phyloP scores from a whole-genome alignment of 1,140 invertebrate species.

The Drosophila ananassae region DNA sequence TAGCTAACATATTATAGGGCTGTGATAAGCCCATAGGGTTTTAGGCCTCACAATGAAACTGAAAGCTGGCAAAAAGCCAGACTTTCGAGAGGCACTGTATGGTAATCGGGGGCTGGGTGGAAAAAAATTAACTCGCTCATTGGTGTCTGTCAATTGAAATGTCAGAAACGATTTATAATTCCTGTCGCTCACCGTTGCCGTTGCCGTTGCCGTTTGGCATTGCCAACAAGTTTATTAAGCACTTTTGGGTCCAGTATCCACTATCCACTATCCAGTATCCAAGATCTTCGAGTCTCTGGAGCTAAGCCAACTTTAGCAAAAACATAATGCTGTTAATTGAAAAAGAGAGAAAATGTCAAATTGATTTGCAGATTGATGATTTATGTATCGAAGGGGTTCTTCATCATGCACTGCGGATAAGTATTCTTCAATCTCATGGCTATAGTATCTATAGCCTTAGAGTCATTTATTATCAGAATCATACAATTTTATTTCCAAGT shows the following conservation, averaged over 20 bases:
- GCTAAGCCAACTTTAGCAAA: slow-evolving; percentile 65
- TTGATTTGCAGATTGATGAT: slow-evolving; percentile 74
- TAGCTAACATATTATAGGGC: no score
- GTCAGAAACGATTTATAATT: slow-evolving; percentile 83
- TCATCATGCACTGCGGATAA: slow-evolving; percentile 21
- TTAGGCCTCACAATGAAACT: no score
- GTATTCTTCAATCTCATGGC: not conserved
- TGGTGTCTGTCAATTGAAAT: slow-evolving; percentile 83
- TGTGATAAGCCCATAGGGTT: no score
- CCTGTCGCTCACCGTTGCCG: slow-evolving; percentile 52
- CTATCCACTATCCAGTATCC: slow-evolving; percentile 8
- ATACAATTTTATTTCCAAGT: slow-evolving; percentile 24
- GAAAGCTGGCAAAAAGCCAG: slow-evolving; percentile 22
- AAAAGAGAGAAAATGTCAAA: slow-evolving; percentile 71
- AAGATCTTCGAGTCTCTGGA: slow-evolving; percentile 7
- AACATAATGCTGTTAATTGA: slow-evolving; percentile 82
- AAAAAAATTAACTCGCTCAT: slow-evolving; percentile 79
- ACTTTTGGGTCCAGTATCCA: slow-evolving; percentile 35
- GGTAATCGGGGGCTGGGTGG: slow-evolving; percentile 8
- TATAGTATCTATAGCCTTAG: no score
- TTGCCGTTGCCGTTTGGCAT: slow-evolving; percentile 27
- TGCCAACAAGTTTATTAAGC: slow-evolving; percentile 79
- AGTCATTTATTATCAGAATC: no score
- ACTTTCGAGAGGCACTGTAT: not conserved
- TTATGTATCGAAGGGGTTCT: slow-evolving; percentile 45